Evolutionary conservation across 2,888 invertebrate genomes (phyloP), one percentile per base, ranked within the genome.

Genomic region (Conomelus anceps): DNA sequence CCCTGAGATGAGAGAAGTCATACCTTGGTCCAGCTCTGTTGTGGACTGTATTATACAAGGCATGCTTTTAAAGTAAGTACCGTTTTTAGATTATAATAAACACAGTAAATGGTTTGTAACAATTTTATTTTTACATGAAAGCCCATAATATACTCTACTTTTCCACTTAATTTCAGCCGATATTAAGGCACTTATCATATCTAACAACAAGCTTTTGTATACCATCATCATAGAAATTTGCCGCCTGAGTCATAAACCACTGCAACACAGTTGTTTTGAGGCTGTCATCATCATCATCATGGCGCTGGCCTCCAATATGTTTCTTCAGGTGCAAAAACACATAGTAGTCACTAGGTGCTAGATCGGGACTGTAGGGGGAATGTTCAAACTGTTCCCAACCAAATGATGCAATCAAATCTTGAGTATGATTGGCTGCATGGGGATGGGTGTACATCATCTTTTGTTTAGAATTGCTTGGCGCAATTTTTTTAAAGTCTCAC

Each of bases 391-490:
- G 41, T 23, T 90, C 89, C 91, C 91, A 91, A 86, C 90, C 89
- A 89, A 91, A 91, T 41, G 89, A 88, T 11, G 22, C 88, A 0
- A 90, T 87, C 22, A 90, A 34, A 13, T 89, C 86, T 26, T 89
- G 41, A 22, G 90, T 90, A 11, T 41, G 34, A 22, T 84, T 89
- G 7, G 91, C 90, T 17, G 89, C 87, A 89, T 91, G 90, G 1
- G 90, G 90, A 29, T 90, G 86, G 85, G 91, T 91, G 84, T 91
- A 89, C 86, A 90, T 90, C 63, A 91, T 89, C 90, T 89, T 89
- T 88, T 89, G 89, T 91, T 90, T 63, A 91, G 89, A 84, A 90
- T 90, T 13, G 86, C 88, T 23, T 63, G 85, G 41, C 88, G 85
- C n/a, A 91, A 88, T 88, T 90, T 90, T 89, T 90, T 89, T 86